Percentiles rank a stretch among this genome's conserved stretches.
phyloP scores from a whole-genome alignment of 2,888 invertebrate genomes.

The Notodonta dromedarius region DNA sequence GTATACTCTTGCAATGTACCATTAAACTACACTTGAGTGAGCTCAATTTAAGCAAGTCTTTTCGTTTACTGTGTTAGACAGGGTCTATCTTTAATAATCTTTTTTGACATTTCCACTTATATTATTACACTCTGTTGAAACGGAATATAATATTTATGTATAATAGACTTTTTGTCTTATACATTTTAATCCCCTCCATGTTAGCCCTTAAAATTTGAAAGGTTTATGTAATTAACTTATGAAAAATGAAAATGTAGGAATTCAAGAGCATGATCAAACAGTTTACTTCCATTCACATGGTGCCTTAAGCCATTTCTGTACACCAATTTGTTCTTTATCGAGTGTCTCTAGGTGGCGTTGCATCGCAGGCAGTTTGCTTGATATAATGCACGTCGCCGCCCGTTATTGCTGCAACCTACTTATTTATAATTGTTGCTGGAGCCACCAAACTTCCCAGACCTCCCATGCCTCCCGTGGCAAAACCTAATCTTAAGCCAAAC shows the following conservation, averaged over 20 bases:
- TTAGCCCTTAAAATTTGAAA: no score
- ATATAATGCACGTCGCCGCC: conserved; percentile 79
- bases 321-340: conserved; percentile 46
- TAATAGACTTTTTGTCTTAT: no score
- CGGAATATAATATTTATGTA: no score
- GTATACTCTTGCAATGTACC: not conserved
- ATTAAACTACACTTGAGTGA: not conserved
- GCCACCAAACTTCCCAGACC: conserved; percentile 55
- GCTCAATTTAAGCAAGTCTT: no score
- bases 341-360: conserved; percentile 76
- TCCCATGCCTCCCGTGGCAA: conserved; percentile 34
- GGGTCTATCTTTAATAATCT: no score
- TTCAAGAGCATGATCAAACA: not conserved
- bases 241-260: no score
- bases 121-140: no score
- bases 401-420: conserved; percentile 82
- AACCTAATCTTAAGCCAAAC: conserved; percentile 19
- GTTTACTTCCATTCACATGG: not conserved
- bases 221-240: no score
- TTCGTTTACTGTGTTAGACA: no score
- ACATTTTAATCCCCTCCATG: no score
- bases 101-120: no score
- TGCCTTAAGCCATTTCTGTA: conserved; percentile 23
- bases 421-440: conserved; percentile 80
- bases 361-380: conserved; percentile 81